Percentiles rank a stretch among this genome's conserved stretches.
phyloP scores from a whole-genome alignment of 2,797 vertebrate genomes.

The Hydrocynus forskahlii region DNA sequence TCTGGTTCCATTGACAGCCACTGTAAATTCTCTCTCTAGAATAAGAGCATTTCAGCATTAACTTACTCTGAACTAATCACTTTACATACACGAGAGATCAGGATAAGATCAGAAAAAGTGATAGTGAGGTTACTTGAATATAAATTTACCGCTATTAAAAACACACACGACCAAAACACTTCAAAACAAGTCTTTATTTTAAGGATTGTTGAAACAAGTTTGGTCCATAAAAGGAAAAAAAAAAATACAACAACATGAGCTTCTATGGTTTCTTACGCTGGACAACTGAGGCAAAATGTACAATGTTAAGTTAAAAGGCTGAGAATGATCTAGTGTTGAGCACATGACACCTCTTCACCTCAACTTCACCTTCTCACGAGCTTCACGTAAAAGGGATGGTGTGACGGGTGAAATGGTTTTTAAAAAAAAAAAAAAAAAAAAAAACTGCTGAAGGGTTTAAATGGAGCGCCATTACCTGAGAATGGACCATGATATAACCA shows the following conservation, averaged over 20 bases:
- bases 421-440: background rate
- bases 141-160: background rate
- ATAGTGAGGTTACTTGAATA: too few species aligned
- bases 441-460: conserved; percentile 61
- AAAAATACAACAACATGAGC: conserved; percentile 39
- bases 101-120: too few species aligned
- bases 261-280: conserved; percentile 11
- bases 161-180: background rate
- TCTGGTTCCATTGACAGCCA: background rate
- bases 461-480: conserved; percentile 69
- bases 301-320: conserved; percentile 30
- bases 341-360: conserved; percentile 11
- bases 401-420: background rate
- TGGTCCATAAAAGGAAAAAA: conserved; percentile 79
- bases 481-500: conserved; percentile 63
- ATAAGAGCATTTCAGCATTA: too few species aligned
- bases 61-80: too few species aligned
- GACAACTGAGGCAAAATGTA: conserved; percentile 14
- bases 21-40: too few species aligned
- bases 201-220: conserved; percentile 85
- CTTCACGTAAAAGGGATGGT: conserved; percentile 15
- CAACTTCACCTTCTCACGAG: background rate
- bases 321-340: conserved; percentile 29
- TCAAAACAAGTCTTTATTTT: conserved; percentile 91
- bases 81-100: too few species aligned